A percentile compares a stretch with the other conserved stretches of the same genome.
These are phyloP conservation scores for Etheostoma nigrum DNA, from an alignment of 2,797 vertebrate genomes.

Conservation along the genomic window DNA sequence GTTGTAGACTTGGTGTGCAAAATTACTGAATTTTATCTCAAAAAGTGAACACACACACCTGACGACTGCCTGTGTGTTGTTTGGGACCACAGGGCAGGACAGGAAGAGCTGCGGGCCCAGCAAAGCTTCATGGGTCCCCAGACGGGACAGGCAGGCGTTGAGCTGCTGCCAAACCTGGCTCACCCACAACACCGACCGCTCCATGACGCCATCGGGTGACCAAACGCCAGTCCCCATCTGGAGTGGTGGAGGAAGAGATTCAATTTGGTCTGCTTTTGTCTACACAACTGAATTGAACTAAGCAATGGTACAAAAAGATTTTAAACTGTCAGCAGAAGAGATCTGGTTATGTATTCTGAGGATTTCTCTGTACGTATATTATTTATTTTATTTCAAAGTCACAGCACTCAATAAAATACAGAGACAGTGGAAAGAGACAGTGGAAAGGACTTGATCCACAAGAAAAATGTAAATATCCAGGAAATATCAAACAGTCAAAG, in stretches of 20 bases:
- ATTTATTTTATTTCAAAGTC: no score
- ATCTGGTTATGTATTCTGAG: no score
- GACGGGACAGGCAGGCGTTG: slow-evolving; percentile 92
- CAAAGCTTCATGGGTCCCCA: slow-evolving; percentile 93
- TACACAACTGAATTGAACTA: no score
- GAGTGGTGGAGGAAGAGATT: not conserved
- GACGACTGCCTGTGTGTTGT: slow-evolving; percentile 86
- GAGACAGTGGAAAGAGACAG: no score
- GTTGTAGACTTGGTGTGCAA: no score
- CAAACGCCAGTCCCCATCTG: slow-evolving; percentile 86
- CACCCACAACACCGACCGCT: slow-evolving; percentile 89
- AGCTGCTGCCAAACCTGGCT: slow-evolving; percentile 93
- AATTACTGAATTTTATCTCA: no score
- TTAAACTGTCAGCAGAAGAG: no score
- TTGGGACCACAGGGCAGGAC: slow-evolving; percentile 90
- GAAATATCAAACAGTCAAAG: no score
- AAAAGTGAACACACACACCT: slow-evolving; percentile 72
- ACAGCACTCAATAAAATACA: not conserved
- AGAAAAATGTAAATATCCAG: no score
- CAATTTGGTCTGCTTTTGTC: not conserved
- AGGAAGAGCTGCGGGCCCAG: slow-evolving; percentile 93
- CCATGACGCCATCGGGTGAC: slow-evolving; percentile 83
- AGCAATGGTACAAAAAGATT: not conserved
- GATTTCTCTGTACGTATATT: no score
- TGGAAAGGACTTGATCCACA: no score